These are phyloP conservation scores for Copidosoma aretas DNA, from an alignment of 2,888 invertebrate species.

Conservation along the genomic window DNA sequence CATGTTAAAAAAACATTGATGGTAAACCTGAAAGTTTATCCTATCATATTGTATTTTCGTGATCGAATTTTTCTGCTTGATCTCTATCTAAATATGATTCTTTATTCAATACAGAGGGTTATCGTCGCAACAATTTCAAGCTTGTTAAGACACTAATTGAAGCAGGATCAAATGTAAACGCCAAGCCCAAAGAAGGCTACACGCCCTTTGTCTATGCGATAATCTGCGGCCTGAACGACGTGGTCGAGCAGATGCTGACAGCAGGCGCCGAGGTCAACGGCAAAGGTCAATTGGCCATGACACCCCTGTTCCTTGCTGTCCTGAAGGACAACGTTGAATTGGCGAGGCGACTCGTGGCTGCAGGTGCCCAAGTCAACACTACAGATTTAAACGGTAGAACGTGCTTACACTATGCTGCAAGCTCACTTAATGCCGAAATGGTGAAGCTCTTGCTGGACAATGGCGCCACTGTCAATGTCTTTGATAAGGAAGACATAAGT, in stretches of 20 bases:
- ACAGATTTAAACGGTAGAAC: constrained; percentile 17
- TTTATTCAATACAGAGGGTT: background rate
- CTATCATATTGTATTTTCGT: background rate
- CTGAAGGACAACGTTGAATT: constrained; percentile 8
- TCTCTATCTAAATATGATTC: background rate
- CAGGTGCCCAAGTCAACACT: constrained; percentile 17
- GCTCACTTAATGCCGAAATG: background rate
- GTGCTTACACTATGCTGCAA: constrained; percentile 21
- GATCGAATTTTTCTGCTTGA: background rate
- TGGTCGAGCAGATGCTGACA: constrained; percentile 7
- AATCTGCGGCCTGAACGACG: background rate
- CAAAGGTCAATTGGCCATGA: constrained; percentile 14
- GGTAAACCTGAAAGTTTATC: background rate
- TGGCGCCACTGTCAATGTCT: constrained; percentile 25
- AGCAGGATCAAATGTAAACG: background rate
- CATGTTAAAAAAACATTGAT: background rate
- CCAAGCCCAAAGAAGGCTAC: background rate
- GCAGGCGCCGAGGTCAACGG: constrained; percentile 12
- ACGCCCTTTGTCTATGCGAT: background rate
- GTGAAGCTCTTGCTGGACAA: constrained; percentile 5
- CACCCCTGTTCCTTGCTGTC: constrained; percentile 21
- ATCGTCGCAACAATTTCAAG: background rate
- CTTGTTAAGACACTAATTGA: background rate
- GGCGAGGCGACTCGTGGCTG: constrained; percentile 2
- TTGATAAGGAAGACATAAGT: constrained; percentile 17